Evolutionary conservation across 2,888 invertebrate genomes (phyloP).

Genomic region (Hirtodrosophila trivittata): DNA sequence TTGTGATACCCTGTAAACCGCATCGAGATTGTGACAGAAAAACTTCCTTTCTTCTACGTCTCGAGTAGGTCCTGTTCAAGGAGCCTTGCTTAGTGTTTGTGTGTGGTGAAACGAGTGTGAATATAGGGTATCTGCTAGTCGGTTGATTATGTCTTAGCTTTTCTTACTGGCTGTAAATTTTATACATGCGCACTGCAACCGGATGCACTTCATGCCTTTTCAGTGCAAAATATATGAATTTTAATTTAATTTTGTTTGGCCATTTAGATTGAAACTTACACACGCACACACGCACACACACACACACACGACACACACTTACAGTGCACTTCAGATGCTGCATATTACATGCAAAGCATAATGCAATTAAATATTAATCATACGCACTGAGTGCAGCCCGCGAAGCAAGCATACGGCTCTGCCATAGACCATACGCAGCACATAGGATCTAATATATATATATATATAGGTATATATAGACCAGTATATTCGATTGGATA

Average conservation of each 20-base stretch:
- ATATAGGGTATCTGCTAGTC: neutral
- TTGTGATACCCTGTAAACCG: neutral
- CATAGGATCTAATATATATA: neutral
- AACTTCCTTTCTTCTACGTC: too few relatives aligned
- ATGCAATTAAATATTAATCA: slow-evolving; percentile 76
- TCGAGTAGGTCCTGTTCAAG: too few relatives aligned
- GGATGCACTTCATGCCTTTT: slow-evolving; percentile 36
- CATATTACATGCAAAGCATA: slow-evolving; percentile 45
- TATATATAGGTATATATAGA: neutral
- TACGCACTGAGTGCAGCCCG: slow-evolving; percentile 50
- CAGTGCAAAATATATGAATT: slow-evolving; percentile 49
- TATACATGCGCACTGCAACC: slow-evolving; percentile 10
- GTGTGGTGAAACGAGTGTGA: too few relatives aligned
- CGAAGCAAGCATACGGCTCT: too few relatives aligned
- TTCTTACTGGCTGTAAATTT: neutral
- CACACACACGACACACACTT: neutral
- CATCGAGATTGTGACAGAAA: too few relatives aligned
- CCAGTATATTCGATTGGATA: slow-evolving; percentile 31
- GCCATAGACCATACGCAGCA: too few relatives aligned
- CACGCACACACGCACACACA: slow-evolving; percentile 3
- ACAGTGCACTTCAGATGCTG: slow-evolving; percentile 39
- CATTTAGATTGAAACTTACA: slow-evolving; percentile 37
- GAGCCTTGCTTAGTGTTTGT: too few relatives aligned
- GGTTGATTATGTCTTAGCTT: neutral
- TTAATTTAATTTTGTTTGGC: slow-evolving; percentile 61